Conservation (phyloP, 2,797 vertebrate genomes). For the Odontamblyopus rebecca region DNA sequence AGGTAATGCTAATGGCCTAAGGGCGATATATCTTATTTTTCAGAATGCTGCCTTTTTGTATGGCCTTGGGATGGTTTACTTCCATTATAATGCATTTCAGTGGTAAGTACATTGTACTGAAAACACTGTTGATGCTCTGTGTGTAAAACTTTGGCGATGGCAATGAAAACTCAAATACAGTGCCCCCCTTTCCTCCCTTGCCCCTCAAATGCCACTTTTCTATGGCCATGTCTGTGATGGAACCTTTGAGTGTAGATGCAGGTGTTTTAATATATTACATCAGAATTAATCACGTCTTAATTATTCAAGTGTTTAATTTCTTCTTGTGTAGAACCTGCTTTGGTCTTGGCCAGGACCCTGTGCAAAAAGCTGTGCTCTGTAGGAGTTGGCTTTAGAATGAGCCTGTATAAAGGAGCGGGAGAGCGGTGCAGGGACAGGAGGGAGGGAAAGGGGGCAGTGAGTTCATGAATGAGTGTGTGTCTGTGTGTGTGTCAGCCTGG, state of each 20-base stretch:
- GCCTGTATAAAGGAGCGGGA: conserved; percentile 29
- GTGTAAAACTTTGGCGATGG: neutral
- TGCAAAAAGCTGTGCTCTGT: conserved; percentile 27
- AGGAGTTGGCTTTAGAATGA: conserved; percentile 29
- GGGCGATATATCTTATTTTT: conserved; percentile 33
- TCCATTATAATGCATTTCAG: conserved; percentile 99
- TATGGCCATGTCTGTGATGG: neutral
- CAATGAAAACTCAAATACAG: too few species aligned
- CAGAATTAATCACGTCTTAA: neutral
- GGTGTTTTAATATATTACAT: neutral
- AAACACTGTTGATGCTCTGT: neutral
- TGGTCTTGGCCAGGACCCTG: conserved; percentile 35
- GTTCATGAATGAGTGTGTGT: conserved; percentile 54
- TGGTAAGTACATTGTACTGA: conserved; percentile 84
- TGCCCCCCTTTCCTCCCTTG: neutral
- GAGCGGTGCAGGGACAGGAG: conserved; percentile 1
- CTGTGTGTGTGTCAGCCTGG: conserved; percentile 19
- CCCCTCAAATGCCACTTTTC: neutral
- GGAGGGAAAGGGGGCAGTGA: conserved; percentile 56
- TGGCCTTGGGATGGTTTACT: conserved; percentile 99
- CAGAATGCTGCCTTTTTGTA: conserved; percentile 99
- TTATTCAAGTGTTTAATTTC: neutral
- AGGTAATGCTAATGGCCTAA: neutral
- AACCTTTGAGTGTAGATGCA: neutral
- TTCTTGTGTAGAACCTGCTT: conserved; percentile 21